Conservation (phyloP, 2,888 invertebrate genomes). For the Pharmacophagus antenor region DNA sequence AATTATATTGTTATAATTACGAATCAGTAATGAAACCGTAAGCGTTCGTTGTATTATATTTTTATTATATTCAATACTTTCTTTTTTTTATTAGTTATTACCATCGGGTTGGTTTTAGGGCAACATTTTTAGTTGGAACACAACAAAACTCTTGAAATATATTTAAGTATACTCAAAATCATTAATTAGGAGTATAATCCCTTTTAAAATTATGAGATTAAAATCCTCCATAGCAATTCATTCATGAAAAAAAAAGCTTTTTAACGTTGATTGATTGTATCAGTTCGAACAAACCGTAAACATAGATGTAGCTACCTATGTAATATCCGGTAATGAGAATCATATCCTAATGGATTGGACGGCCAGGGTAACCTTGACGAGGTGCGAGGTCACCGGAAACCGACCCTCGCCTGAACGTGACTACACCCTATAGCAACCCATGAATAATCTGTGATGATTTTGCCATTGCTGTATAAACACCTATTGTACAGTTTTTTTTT, state of each 20-base stretch:
- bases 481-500: not conserved
- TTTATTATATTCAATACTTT: too few relatives aligned
- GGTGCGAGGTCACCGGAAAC: conserved; percentile 56
- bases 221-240: too few relatives aligned
- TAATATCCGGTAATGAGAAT: conserved; percentile 14
- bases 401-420: conserved; percentile 56
- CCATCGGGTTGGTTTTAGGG: too few relatives aligned
- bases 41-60: too few relatives aligned
- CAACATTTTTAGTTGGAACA: too few relatives aligned
- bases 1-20: too few relatives aligned
- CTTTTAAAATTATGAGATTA: not conserved
- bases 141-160: too few relatives aligned
- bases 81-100: too few relatives aligned
- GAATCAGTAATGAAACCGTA: too few relatives aligned
- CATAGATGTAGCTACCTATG: not conserved
- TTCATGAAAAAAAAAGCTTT: too few relatives aligned
- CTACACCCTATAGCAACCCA: conserved; percentile 51
- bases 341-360: conserved; percentile 6
- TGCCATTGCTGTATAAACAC: conserved; percentile 35
- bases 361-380: conserved; percentile 43
- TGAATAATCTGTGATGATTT: conserved; percentile 34
- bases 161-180: not conserved
- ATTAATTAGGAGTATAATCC: not conserved
- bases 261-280: too few relatives aligned
- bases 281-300: not conserved